Evolutionary conservation across 1,140 invertebrate species (phyloP), one percentile per base, ranked within the genome.

Genomic region (Hycleus phaleratus): DNA sequence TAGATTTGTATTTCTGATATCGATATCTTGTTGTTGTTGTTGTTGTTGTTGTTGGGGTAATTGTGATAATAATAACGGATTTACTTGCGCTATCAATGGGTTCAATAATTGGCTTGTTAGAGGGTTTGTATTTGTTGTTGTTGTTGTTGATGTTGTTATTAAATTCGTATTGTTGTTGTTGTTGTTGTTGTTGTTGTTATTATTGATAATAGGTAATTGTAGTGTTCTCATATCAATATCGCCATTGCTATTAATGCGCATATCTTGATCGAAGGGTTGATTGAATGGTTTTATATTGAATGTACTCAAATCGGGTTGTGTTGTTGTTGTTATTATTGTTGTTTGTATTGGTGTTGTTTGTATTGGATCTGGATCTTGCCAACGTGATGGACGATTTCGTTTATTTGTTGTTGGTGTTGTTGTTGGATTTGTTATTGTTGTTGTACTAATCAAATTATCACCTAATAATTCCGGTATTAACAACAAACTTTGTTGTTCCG

Each of bases 331-430:
- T 32, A 32, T 32, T 32, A n/a, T 42, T 5, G 11, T n/a, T 42
- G 40, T 4, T 9, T 38, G 38, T 7, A 9, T 7, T 38, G 5
- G 5, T 9, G 5, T 39, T 39, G 38, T 6, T 39, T 6, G 38
- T 39, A 7, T 10, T 7, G 63, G 60, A 64, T 73, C 77, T 3
- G 71, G 60, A 67, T 79, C 78, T 53, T 75, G 78, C 83, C 83
- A 85, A 55, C 83, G 74, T 4, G 82, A 83, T 39, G 81, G 82
- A 26, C 82, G 74, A 38, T 81, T 77, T 68, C 81, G 0, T 7
- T 43, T 32, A 32, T 32, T 55, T 55, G 40, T 3, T 26, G 8
- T 47, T 54, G 49, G 48, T 42, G 24, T 38, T 48, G 18, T 46
- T 32, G 7, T 32, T 7, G 39, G 18, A 18, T 18, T 55, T 55